phyloP scores from a whole-genome alignment of 2,113 vertebrate genomes.

The Dromiciops gliroides region DNA sequence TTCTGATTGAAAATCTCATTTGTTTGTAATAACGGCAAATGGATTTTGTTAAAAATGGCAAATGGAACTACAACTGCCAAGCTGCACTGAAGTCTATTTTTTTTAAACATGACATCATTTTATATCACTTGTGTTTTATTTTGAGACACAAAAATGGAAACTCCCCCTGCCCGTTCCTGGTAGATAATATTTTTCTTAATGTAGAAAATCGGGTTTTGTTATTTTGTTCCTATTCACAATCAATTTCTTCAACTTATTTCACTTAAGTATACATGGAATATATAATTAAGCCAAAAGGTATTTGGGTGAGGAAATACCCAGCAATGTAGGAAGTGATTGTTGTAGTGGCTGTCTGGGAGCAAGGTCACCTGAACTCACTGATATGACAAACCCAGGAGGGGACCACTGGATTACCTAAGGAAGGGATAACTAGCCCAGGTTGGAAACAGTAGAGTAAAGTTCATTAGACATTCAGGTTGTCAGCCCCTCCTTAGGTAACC shows the following conservation, averaged over 20 bases:
- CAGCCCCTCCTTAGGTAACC: not conserved
- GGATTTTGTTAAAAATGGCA: constrained; percentile 56
- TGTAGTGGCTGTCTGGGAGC: not conserved
- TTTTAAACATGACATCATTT: rapidly evolving
- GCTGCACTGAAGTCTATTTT: not conserved
- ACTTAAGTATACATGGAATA: rapidly evolving
- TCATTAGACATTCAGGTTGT: no score
- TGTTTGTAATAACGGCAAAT: constrained; percentile 56
- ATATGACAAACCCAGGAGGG: not conserved
- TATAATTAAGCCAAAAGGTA: no score
- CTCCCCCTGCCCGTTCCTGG: not conserved
- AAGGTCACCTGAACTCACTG: not conserved
- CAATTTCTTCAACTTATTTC: rapidly evolving
- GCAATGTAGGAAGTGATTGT: not conserved
- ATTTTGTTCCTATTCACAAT: rapidly evolving
- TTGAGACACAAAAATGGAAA: not conserved
- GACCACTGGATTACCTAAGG: not conserved
- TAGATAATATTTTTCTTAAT: not conserved
- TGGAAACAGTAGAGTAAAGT: not conserved
- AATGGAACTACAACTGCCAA: constrained; percentile 63
- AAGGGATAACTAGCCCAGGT: not conserved
- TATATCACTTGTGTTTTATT: not conserved
- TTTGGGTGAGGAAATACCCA: not conserved
- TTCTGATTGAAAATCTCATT: constrained; percentile 68
- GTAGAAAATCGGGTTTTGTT: no score